These are phyloP conservation scores for Monochamus alternatus DNA, from an alignment of 2,888 invertebrate species.

Conservation along the genomic window DNA sequence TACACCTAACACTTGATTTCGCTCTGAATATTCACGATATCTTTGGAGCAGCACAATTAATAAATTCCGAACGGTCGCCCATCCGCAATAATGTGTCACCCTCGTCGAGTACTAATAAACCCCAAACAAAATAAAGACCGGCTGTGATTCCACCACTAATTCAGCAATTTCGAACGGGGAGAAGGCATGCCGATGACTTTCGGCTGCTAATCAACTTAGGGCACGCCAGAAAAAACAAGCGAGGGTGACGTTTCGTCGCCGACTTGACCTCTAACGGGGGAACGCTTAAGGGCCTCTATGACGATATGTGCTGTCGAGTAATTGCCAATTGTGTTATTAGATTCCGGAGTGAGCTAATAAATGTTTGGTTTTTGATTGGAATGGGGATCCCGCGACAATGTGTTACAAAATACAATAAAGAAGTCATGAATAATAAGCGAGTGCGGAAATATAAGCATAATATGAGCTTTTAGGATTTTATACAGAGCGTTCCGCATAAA, in stretches of 20 bases:
- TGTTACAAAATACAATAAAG: slow-evolving; percentile 18
- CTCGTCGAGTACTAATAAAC: slow-evolving; percentile 47
- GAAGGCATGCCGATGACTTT: slow-evolving; percentile 53
- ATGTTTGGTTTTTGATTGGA: slow-evolving; percentile 49
- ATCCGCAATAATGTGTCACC: slow-evolving; percentile 47
- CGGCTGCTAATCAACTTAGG: slow-evolving; percentile 57
- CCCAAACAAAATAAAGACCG: slow-evolving; percentile 52
- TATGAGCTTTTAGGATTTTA: too few species aligned
- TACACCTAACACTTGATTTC: too few species aligned
- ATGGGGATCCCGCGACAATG: slow-evolving; percentile 20
- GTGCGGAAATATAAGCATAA: too few species aligned
- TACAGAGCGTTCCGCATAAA: too few species aligned
- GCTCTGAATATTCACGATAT: slow-evolving; percentile 9
- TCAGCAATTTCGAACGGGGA: slow-evolving; percentile 55
- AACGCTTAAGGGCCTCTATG: slow-evolving; percentile 27
- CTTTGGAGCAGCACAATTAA: slow-evolving; percentile 1
- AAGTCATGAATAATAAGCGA: slow-evolving; percentile 29
- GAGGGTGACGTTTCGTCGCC: slow-evolving; percentile 45
- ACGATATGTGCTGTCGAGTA: slow-evolving; percentile 51
- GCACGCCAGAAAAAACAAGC: slow-evolving; percentile 51
- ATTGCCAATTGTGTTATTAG: slow-evolving; percentile 56
- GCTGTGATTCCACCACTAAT: slow-evolving; percentile 60
- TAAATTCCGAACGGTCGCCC: slow-evolving; percentile 21
- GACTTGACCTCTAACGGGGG: slow-evolving; percentile 42
- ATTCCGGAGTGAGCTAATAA: slow-evolving; percentile 43